Percentiles rank a stretch among this genome's conserved stretches.
These are phyloP conservation scores for Caerostris darwini DNA, from an alignment of 1,140 invertebrate species.

Conservation along the genomic window DNA sequence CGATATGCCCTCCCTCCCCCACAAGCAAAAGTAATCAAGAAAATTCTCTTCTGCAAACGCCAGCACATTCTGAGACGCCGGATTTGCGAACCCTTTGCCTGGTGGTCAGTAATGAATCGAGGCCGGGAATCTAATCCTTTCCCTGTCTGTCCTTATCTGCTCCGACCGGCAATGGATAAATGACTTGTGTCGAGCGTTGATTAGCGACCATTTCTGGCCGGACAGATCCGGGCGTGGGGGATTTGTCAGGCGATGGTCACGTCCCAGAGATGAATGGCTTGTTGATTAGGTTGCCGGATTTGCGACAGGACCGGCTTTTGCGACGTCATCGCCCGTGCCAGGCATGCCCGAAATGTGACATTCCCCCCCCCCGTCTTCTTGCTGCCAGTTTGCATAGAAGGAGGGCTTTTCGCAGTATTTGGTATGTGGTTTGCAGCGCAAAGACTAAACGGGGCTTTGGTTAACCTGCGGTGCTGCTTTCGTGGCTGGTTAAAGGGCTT, in stretches of 20 bases:
- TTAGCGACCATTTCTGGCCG: conserved; percentile 75
- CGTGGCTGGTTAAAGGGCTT: no score
- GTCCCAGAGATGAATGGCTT: conserved; percentile 75
- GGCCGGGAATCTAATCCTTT: conserved; percentile 45
- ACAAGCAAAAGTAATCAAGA: conserved; percentile 44
- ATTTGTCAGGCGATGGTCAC: conserved; percentile 64
- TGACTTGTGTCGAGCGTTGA: conserved; percentile 71
- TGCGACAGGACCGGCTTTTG: conserved; percentile 35
- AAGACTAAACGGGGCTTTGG: background rate
- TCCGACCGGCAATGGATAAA: conserved; percentile 47
- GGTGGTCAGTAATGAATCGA: conserved; percentile 70
- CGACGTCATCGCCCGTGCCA: conserved; percentile 8
- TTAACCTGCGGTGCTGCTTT: background rate
- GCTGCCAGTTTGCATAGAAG: background rate
- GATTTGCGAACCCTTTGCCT: conserved; percentile 32
- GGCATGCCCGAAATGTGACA: conserved; percentile 17
- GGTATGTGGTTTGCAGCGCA: background rate
- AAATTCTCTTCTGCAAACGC: background rate
- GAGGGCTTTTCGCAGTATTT: background rate
- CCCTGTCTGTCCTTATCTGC: conserved; percentile 43
- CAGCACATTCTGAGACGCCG: background rate
- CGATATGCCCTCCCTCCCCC: conserved; percentile 22
- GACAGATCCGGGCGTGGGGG: conserved; percentile 68
- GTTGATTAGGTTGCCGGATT: conserved; percentile 74
- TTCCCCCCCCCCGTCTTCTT: background rate